These are phyloP conservation scores for Papilio dardanus DNA, from an alignment of 1,140 invertebrate genomes.

Conservation along the genomic window DNA sequence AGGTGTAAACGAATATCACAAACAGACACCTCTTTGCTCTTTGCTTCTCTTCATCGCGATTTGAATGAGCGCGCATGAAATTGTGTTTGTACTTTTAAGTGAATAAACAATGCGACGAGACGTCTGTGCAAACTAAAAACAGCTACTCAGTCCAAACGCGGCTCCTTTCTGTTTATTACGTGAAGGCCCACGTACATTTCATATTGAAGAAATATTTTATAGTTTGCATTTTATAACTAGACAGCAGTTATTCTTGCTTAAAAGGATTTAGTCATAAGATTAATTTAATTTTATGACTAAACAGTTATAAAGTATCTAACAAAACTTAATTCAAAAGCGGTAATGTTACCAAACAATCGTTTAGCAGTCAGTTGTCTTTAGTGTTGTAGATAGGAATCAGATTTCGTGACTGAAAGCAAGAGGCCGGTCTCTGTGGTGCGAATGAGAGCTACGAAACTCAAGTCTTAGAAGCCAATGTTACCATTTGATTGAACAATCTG, in stretches of 20 bases:
- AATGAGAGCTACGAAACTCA: slow-evolving; percentile 32
- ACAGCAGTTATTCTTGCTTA: no score
- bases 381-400: neutral
- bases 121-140: slow-evolving; percentile 37
- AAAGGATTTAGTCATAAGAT: no score
- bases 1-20: slow-evolving; percentile 53
- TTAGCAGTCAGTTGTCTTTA: slow-evolving; percentile 1
- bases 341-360: slow-evolving; percentile 3
- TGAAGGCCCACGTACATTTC: neutral
- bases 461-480: slow-evolving; percentile 43
- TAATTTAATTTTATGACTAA: no score
- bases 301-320: neutral
- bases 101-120: slow-evolving; percentile 49
- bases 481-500: slow-evolving; percentile 58
- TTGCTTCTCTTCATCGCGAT: slow-evolving; percentile 51
- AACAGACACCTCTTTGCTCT: slow-evolving; percentile 52
- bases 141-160: neutral
- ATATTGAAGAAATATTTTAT: no score
- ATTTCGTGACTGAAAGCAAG: neutral
- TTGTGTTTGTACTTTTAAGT: slow-evolving; percentile 61
- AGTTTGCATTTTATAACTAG: no score
- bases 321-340: neutral
- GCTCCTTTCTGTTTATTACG: neutral
- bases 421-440: slow-evolving; percentile 6
- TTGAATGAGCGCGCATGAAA: slow-evolving; percentile 49